phyloP scores from a whole-genome alignment of 2,113 vertebrate genomes.

The Columba janthina region DNA sequence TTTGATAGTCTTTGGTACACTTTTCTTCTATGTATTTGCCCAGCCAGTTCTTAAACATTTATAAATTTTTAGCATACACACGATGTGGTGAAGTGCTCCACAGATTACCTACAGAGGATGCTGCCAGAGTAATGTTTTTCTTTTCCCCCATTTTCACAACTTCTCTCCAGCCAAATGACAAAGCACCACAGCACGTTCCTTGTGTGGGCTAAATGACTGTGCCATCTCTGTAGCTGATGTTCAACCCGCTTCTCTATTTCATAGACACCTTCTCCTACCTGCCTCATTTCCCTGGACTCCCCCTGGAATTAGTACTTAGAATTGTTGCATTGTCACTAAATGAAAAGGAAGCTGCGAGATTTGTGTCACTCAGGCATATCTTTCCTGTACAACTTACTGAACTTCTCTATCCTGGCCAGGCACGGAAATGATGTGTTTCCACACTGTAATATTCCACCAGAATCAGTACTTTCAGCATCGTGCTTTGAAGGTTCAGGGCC shows the following conservation, averaged over 20 bases:
- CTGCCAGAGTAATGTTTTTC: neutral
- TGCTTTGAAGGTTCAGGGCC: neutral
- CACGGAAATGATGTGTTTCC: neutral
- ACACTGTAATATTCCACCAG: neutral
- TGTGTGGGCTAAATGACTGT: neutral
- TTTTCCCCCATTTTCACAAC: neutral
- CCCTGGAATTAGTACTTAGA: neutral
- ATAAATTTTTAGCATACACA: neutral
- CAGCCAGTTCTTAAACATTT: neutral
- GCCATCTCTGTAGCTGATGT: neutral
- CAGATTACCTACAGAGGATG: neutral
- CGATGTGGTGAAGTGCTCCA: neutral
- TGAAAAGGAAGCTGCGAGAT: neutral
- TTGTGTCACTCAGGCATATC: neutral
- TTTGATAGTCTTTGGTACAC: neutral
- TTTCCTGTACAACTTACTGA: neutral
- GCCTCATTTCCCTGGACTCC: neutral
- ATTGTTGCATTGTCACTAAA: neutral
- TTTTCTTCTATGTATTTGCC: neutral
- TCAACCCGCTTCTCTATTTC: neutral
- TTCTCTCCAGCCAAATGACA: neutral
- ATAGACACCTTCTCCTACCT: neutral
- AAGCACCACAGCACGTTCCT: neutral
- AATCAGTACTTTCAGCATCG: neutral
- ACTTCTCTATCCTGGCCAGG: neutral